Evolutionary conservation across 2,113 vertebrate genomes (phyloP), one percentile per base, ranked within the genome.

Genomic region (Myiozetetes cayanensis): DNA sequence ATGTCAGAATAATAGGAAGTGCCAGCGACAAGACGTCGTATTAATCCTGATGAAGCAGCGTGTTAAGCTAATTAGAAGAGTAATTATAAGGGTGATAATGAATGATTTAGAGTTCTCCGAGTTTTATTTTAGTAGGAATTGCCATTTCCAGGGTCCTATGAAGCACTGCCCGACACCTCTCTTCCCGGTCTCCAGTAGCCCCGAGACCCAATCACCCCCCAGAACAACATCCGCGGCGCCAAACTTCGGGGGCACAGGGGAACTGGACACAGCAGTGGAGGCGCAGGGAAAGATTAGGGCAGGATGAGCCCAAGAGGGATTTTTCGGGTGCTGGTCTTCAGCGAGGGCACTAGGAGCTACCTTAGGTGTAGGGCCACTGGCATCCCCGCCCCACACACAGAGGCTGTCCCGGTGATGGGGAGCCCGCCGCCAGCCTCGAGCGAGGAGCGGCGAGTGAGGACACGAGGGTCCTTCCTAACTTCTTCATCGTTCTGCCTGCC

Each of bases 51-150:
- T 98, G 98, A 98, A 98, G 97, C 97, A 97, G 97, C 96, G 96
- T 97, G 98, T 98, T 98, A 98, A 96, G 97, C 97, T 99, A 98
- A 99, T 99, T 98, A 99, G 98, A 98, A 97, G 97, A 98, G 98
- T 98, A 97, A 99, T 99, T 99, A 99, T 98, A 98, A 88, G 98
- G 98, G 98, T 97, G 98, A 97, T 98, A 99, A 99, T 99, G 98
- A 99, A 98, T 97, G 98, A 97, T 98, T 98, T 98, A 98, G 98
- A 98, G 98, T 97, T 97, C 97, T 97, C 81, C 72, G 95, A 98
- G 97, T 98, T 98, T 94, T 96, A 95, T 97, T 97, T 98, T 96
- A 97, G 88, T 93, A 92, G 94, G 95, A 96, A 97, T 97, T 97
- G 94, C 84, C 88, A 78, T 96, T 97, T 97, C 84, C 94, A 97